phyloP scores from a whole-genome alignment of 1,140 invertebrate species.

The Homarus americanus region DNA sequence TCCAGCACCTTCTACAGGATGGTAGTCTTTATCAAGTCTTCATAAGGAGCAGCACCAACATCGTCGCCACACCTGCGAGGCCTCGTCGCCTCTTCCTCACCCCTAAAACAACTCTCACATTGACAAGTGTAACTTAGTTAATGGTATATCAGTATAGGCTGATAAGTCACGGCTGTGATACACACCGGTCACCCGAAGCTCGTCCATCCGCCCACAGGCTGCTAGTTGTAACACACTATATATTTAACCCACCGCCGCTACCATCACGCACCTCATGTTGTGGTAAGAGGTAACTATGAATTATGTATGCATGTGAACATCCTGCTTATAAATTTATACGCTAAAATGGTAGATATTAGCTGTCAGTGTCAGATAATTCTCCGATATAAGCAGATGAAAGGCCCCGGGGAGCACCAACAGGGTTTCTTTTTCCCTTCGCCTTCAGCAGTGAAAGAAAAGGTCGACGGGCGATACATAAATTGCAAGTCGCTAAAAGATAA shows the following conservation, averaged over 20 bases:
- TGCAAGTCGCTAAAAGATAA: not conserved
- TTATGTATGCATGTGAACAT: slow-evolving; percentile 16
- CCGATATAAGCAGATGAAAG: not conserved
- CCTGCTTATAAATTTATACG: slow-evolving; percentile 21
- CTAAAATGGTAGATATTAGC: slow-evolving; percentile 11
- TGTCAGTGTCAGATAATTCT: not conserved
- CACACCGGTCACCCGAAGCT: not conserved
- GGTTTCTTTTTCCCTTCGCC: too few relatives aligned
- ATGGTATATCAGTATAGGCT: not conserved
- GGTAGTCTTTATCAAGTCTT: not conserved
- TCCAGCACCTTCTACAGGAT: not conserved
- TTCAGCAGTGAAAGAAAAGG: too few relatives aligned
- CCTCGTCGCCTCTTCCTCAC: too few relatives aligned
- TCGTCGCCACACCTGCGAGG: too few relatives aligned
- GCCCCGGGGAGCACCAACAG: too few relatives aligned
- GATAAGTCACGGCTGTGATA: not conserved
- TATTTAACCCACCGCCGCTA: not conserved
- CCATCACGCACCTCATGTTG: not conserved
- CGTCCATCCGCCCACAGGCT: not conserved
- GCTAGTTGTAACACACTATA: not conserved
- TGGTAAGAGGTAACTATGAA: not conserved
- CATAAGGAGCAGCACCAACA: not conserved
- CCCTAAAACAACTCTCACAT: too few relatives aligned
- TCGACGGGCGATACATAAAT: too few relatives aligned
- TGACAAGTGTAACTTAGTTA: not conserved